These are phyloP conservation scores for Choreutis nemorana DNA, from an alignment of 2,888 invertebrate genomes.

Conservation along the genomic window DNA sequence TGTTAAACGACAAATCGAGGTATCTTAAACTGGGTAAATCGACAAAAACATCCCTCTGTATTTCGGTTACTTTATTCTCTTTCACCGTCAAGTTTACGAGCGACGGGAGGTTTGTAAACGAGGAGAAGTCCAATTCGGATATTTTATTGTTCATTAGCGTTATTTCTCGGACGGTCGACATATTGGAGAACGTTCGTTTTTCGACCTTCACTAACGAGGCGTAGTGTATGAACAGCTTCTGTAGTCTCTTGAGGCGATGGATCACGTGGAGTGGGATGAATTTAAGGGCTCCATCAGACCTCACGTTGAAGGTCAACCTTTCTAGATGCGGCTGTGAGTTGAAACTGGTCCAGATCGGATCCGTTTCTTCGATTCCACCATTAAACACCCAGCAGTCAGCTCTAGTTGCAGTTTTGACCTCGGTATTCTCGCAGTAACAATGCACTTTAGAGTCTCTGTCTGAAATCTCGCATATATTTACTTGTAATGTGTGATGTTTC, in stretches of 20 bases:
- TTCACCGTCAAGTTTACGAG: constrained; percentile 77
- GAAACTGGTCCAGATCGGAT: constrained; percentile 77
- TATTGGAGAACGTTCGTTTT: constrained; percentile 77
- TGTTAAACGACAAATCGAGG: constrained; percentile 87
- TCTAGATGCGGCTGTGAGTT: constrained; percentile 73
- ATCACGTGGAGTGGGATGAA: constrained; percentile 76
- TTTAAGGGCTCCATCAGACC: constrained; percentile 72
- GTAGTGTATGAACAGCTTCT: constrained; percentile 74
- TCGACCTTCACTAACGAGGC: constrained; percentile 75
- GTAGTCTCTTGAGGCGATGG: constrained; percentile 70
- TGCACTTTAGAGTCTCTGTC: constrained; percentile 65
- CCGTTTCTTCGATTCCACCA: constrained; percentile 70
- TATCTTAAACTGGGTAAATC: constrained; percentile 76
- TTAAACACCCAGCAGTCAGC: constrained; percentile 84
- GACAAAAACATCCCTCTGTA: constrained; percentile 78
- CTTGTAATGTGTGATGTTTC: constrained; percentile 39
- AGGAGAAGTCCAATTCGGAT: constrained; percentile 70
- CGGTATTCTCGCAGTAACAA: constrained; percentile 72
- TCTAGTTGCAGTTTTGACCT: constrained; percentile 66
- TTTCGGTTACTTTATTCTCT: constrained; percentile 78
- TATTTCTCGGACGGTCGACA: constrained; percentile 74
- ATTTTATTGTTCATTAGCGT: constrained; percentile 77
- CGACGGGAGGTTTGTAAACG: constrained; percentile 77
- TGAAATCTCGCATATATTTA: constrained; percentile 67
- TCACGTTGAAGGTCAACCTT: constrained; percentile 74